Conservation (phyloP, 2,797 vertebrate genomes). For the Acrocephalus scirpaceus region DNA sequence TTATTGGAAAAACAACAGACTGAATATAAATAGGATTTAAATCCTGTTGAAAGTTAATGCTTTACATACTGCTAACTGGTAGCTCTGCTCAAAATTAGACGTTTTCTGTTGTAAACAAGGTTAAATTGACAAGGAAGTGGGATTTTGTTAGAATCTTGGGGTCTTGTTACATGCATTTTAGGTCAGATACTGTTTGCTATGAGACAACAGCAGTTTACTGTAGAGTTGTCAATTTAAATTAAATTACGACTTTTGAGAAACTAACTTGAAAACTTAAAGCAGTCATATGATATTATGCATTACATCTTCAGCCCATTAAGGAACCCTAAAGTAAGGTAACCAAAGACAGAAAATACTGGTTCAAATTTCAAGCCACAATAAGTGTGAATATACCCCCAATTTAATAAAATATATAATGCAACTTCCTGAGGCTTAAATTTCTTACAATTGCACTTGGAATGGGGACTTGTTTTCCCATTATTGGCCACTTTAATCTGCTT, state of each 20-base stretch:
- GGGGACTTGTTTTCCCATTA: slow-evolving; percentile 90
- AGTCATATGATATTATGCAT: slow-evolving; percentile 90
- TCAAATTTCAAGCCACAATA: slow-evolving; percentile 90
- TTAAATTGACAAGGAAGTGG: slow-evolving; percentile 79
- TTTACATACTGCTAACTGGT: slow-evolving; percentile 70
- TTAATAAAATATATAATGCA: slow-evolving; percentile 96
- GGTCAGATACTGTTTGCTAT: slow-evolving; percentile 83
- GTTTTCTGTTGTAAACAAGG: slow-evolving; percentile 80
- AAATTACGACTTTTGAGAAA: slow-evolving; percentile 91
- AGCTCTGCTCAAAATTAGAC: slow-evolving; percentile 69
- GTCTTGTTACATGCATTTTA: slow-evolving; percentile 86
- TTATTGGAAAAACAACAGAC: slow-evolving; percentile 51
- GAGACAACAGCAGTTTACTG: slow-evolving; percentile 87
- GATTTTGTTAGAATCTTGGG: slow-evolving; percentile 80
- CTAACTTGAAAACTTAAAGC: slow-evolving; percentile 90
- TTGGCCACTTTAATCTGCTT: slow-evolving; percentile 93
- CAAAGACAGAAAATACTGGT: slow-evolving; percentile 94
- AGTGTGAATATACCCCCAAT: slow-evolving; percentile 96
- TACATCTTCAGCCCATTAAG: slow-evolving; percentile 89
- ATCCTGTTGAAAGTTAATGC: slow-evolving; percentile 52
- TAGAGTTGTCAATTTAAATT: slow-evolving; percentile 92
- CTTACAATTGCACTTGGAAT: slow-evolving; percentile 88
- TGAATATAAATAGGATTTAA: slow-evolving; percentile 59
- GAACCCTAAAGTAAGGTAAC: slow-evolving; percentile 91
- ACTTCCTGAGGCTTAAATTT: slow-evolving; percentile 94